Percentiles rank a stretch among this genome's conserved stretches.
Evolutionary conservation across 2,113 vertebrate species (phyloP).

Genomic region (Dissostichus mawsoni): DNA sequence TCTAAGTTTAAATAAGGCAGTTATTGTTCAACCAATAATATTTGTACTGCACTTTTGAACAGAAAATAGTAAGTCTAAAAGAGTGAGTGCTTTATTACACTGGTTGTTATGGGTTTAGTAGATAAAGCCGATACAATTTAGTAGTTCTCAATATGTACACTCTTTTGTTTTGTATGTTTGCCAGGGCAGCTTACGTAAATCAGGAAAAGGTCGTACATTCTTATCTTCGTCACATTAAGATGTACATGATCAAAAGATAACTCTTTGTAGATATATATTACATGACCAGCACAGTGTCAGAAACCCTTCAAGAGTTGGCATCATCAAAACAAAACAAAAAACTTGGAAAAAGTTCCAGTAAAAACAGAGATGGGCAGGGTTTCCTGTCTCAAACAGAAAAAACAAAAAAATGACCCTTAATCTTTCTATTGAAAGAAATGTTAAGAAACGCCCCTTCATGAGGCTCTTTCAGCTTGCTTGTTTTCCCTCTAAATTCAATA

Average conservation of each 20-base stretch:
- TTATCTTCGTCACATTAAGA: neutral
- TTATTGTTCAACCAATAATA: conserved; percentile 59
- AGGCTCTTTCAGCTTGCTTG: conserved; percentile 38
- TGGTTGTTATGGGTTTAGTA: conserved; percentile 10
- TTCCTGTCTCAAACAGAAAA: conserved; percentile 46
- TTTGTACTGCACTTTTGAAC: conserved; percentile 65
- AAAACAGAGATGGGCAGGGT: conserved; percentile 50
- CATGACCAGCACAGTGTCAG: neutral
- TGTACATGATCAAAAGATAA: neutral
- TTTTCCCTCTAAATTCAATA: conserved; percentile 55
- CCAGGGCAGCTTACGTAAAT: no score
- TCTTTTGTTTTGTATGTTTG: no score
- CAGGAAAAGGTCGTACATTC: neutral
- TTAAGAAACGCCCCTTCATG: conserved; percentile 49
- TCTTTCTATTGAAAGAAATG: conserved; percentile 51
- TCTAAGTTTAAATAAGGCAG: conserved; percentile 58
- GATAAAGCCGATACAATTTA: no score
- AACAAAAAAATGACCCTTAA: conserved; percentile 17
- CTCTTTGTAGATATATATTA: neutral
- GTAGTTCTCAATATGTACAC: no score
- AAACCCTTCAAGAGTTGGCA: neutral
- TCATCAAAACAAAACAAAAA: conserved; percentile 24
- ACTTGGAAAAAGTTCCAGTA: conserved; percentile 54
- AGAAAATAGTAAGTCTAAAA: conserved; percentile 40
- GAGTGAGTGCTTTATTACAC: conserved; percentile 34